Evolutionary conservation across 2,113 vertebrate species (phyloP).

Genomic region (Podiceps cristatus): DNA sequence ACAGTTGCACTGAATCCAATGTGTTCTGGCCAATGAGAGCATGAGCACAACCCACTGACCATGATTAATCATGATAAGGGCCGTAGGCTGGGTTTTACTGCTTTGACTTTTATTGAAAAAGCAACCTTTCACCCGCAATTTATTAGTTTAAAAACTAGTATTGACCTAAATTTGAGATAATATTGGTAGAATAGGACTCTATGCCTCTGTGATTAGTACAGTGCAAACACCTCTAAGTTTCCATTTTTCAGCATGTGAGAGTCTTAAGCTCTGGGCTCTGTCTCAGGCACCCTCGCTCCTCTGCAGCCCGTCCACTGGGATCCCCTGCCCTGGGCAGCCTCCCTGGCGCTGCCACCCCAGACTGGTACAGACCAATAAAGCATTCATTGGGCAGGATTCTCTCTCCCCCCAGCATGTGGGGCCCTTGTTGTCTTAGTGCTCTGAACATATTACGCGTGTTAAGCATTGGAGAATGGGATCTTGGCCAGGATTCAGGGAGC

Average conservation of each 20-base stretch:
- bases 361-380: accelerated
- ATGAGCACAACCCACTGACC: neutral
- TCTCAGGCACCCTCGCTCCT: neutral
- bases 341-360: accelerated
- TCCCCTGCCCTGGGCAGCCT: neutral
- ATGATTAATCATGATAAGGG: neutral
- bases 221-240: neutral
- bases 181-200: neutral
- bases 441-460: accelerated
- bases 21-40: neutral
- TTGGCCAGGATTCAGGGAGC: accelerated
- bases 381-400: neutral
- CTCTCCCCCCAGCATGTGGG: neutral
- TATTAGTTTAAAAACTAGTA: conserved; percentile 11
- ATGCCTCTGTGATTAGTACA: neutral
- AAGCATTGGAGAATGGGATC: accelerated
- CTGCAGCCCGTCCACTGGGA: accelerated
- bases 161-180: conserved; percentile 23
- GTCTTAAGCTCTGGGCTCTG: accelerated
- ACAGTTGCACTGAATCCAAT: neutral
- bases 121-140: neutral
- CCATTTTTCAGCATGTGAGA: neutral
- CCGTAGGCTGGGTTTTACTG: neutral
- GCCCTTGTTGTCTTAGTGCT: neutral
- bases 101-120: conserved; percentile 29